Evolutionary conservation across 2,113 vertebrate genomes (phyloP).

Genomic region (Phyllostomus discolor): DNA sequence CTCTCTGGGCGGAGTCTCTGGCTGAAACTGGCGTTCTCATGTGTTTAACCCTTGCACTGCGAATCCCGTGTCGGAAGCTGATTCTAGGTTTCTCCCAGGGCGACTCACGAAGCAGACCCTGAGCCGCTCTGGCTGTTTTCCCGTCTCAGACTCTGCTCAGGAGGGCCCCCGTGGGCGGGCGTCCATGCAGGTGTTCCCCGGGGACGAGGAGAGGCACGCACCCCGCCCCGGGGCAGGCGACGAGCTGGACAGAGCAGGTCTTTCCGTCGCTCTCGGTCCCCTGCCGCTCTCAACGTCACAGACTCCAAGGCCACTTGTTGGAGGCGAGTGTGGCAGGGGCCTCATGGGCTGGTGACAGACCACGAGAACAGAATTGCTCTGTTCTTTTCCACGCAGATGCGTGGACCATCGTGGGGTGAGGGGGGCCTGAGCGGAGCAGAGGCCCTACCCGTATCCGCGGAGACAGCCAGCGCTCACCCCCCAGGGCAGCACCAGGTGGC

Average conservation of each 20-base stretch:
- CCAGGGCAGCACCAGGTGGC: too few relatives aligned
- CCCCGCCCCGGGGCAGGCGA: neutral
- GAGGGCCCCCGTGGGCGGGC: too few relatives aligned
- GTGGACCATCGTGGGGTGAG: neutral
- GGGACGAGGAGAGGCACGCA: rapidly evolving
- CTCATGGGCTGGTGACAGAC: neutral
- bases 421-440: neutral
- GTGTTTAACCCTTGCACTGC: neutral
- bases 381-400: neutral
- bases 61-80: neutral
- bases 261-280: neutral
- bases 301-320: rapidly evolving
- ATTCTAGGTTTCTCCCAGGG: neutral
- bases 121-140: too few relatives aligned
- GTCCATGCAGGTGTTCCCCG: neutral
- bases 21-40: neutral
- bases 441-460: neutral
- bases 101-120: neutral
- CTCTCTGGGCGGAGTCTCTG: neutral
- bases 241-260: neutral
- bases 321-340: too few relatives aligned
- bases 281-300: neutral
- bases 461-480: neutral
- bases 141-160: neutral
- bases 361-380: neutral